A percentile compares a stretch with the other conserved stretches of the same genome.
Evolutionary conservation across 2,888 invertebrate species (phyloP).

Genomic region (Acleris sparsana): DNA sequence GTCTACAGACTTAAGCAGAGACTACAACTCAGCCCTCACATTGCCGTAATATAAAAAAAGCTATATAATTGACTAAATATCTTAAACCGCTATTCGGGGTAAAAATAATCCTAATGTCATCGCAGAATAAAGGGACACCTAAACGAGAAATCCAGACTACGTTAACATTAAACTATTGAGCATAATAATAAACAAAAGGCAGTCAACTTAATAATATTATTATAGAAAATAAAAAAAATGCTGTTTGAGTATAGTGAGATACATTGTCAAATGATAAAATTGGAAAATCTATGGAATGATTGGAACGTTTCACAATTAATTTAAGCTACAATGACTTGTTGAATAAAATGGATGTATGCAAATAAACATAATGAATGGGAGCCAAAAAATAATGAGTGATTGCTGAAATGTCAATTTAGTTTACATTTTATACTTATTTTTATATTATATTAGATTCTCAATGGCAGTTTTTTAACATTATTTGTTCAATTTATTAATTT

Average conservation of each 20-base stretch:
- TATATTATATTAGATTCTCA: no score
- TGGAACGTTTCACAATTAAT: conserved; percentile 10
- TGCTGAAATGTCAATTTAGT: no score
- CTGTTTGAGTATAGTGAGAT: conserved; percentile 75
- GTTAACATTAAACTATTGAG: conserved; percentile 76
- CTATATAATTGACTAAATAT: conserved; percentile 83
- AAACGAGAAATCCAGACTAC: conserved; percentile 56
- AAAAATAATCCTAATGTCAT: conserved; percentile 72
- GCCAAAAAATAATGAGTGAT: no score
- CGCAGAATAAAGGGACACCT: conserved; percentile 49
- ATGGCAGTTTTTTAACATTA: no score
- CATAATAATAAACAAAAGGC: conserved; percentile 78
- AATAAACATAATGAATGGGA: neutral
- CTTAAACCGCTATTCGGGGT: conserved; percentile 71
- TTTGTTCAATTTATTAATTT: no score
- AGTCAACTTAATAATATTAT: conserved; percentile 71
- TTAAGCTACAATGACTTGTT: neutral
- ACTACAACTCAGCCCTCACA: conserved; percentile 62
- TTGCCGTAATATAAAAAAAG: conserved; percentile 60
- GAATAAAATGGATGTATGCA: neutral
- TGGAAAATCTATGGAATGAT: conserved; percentile 26
- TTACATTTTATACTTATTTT: no score
- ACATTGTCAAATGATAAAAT: conserved; percentile 60
- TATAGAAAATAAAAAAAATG: conserved; percentile 63
- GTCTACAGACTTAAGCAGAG: conserved; percentile 56